Percentiles rank a stretch among this genome's conserved stretches.
Evolutionary conservation across 2,888 invertebrate genomes (phyloP).

Genomic region (Napeogenes sylphis): DNA sequence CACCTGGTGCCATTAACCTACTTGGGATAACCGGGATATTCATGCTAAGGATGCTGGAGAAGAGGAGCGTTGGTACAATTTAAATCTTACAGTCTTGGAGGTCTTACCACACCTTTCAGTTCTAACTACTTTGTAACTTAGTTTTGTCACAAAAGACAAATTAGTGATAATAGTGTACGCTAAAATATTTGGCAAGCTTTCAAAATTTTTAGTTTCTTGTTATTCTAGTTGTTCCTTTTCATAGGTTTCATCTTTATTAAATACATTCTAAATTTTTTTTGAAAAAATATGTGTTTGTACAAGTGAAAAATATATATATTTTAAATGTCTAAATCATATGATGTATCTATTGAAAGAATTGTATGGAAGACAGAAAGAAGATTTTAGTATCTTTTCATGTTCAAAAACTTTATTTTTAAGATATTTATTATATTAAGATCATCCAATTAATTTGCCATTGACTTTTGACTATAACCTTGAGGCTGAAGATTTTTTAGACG

Average conservation of each 20-base stretch:
- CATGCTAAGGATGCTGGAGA: constrained; percentile 14
- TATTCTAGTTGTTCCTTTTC: neutral
- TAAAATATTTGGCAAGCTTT: constrained; percentile 1
- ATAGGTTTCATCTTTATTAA: neutral
- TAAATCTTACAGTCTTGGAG: constrained; percentile 8
- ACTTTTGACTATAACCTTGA: too few relatives aligned
- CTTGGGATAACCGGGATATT: constrained; percentile 39
- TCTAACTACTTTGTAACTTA: neutral
- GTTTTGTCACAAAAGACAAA: constrained; percentile 3
- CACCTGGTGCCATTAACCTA: constrained; percentile 44
- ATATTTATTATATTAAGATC: too few relatives aligned
- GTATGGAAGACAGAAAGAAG: too few relatives aligned
- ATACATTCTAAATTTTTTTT: neutral
- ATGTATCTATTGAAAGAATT: too few relatives aligned
- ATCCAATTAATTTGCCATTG: too few relatives aligned
- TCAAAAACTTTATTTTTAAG: too few relatives aligned
- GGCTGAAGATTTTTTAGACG: too few relatives aligned
- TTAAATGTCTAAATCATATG: too few relatives aligned
- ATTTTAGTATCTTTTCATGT: too few relatives aligned
- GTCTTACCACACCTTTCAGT: too few relatives aligned
- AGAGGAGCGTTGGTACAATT: constrained; percentile 14
- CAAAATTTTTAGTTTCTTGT: neutral
- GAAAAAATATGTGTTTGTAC: too few relatives aligned
- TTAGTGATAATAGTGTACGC: neutral
- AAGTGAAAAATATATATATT: too few relatives aligned